Evolutionary conservation across 2,797 vertebrate genomes (phyloP).

Genomic region (Dromococcyx pavoninus): DNA sequence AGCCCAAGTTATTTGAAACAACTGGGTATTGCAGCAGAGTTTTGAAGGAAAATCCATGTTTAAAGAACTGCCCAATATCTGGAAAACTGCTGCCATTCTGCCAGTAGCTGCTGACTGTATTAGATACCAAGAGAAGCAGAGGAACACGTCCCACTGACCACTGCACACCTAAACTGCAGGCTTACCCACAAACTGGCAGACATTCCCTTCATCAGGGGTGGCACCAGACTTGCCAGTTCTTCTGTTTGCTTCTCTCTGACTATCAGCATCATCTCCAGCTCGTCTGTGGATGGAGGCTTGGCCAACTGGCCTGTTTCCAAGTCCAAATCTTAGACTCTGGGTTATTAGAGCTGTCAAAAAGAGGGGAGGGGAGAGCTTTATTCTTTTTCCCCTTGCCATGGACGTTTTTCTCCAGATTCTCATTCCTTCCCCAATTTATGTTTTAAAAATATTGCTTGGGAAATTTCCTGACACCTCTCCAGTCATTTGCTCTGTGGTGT

Average conservation of each 20-base stretch:
- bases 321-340: constrained; percentile 33
- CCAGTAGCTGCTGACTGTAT: neutral
- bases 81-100: neutral
- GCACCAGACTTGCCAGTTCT: neutral
- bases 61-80: neutral
- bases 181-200: neutral
- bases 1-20: neutral
- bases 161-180: constrained; percentile 13
- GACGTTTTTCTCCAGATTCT: neutral
- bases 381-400: neutral
- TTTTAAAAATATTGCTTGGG: neutral
- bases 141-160: neutral
- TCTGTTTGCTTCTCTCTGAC: constrained; percentile 16
- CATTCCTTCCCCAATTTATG: neutral
- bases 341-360: constrained; percentile 55
- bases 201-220: neutral
- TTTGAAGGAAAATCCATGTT: neutral
- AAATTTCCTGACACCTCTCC: neutral
- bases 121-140: neutral
- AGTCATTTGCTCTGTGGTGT: neutral
- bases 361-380: neutral
- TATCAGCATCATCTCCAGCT: constrained; percentile 43
- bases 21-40: neutral
- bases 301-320: constrained; percentile 53
- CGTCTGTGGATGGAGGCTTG: constrained; percentile 1